Conservation (phyloP, 2,113 vertebrate genomes). For the Nibea coibor region DNA sequence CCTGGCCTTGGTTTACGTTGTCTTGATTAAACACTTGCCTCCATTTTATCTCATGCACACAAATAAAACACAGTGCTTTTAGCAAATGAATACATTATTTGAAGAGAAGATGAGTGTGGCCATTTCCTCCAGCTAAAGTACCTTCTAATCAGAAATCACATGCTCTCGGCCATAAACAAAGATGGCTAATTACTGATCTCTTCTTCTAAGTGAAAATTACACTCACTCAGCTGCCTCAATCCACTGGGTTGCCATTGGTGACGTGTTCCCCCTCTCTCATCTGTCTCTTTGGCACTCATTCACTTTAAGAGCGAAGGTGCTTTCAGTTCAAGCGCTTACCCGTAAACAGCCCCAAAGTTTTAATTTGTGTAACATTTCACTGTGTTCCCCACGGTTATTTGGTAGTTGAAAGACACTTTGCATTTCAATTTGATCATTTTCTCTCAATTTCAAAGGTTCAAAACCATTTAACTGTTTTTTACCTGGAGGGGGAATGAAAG, state of each 20-base stretch:
- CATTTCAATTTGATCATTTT: slow-evolving; percentile 1
- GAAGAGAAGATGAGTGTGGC: background rate
- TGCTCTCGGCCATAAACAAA: slow-evolving; percentile 4
- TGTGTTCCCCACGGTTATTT: background rate
- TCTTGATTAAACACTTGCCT: no score
- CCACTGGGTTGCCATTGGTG: slow-evolving; percentile 66
- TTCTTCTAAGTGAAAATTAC: slow-evolving; percentile 20
- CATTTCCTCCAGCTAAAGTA: background rate
- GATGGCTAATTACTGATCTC: background rate
- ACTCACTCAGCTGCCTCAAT: background rate
- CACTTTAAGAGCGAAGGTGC: slow-evolving; percentile 3
- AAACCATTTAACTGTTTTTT: background rate
- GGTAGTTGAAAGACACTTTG: background rate
- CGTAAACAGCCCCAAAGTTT: background rate
- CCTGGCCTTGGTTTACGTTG: no score
- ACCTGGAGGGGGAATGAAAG: background rate
- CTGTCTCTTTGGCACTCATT: background rate
- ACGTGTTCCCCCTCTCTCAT: slow-evolving; percentile 16
- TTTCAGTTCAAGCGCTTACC: slow-evolving; percentile 21
- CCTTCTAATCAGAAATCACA: background rate
- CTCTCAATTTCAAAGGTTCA: background rate
- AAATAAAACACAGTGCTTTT: background rate
- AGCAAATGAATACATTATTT: background rate
- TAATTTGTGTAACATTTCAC: background rate
- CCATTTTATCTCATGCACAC: background rate